Evolutionary conservation across 2,797 vertebrate species (phyloP), one percentile per base, ranked within the genome.

Genomic region (Babyrousa celebensis): DNA sequence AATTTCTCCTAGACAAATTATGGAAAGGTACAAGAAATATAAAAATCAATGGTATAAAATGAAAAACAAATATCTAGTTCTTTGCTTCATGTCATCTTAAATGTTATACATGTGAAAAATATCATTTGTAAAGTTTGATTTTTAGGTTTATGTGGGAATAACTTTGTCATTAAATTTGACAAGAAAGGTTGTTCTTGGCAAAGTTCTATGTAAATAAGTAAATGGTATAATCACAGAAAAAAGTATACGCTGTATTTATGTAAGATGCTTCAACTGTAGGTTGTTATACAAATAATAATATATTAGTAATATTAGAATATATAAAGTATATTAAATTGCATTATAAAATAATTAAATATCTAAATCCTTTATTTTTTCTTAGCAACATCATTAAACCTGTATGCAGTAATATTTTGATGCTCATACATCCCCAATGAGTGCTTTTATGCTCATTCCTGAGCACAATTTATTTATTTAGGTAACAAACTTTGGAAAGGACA

Each of bases 151-250:
- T 63, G 58, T 88, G 40, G 32, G 36, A 82, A 79, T 68, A 88
- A 54, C 8, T 86, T 79, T 70, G 70, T 62, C 21, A 91, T 97
- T 87, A 72, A 16, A 48, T 82, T 89, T 91, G 79, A 96, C 74
- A 96, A n/a, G 21, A 91, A 96, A 93, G 25, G 23, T 79, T 95
- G 5, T 85, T 52, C 52, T 74, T 90, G 52, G 32, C 4, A 83
- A 93, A 86, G 12, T 15, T 74, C 21, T 78, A n/a, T 48, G 8
- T 27, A 93, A 62, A 70, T 70, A 56, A 25, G 10, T 36, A 71
- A 84, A 85, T 63, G 20, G 36, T 12, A 54, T 70, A 18, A 89
- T n/a, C 68, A 75, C 12, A 86, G 52, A 75, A 75, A 88, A 87
- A 65, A 23, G n/a, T n/a, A 40, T 40, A 54, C 78, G 58, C 20